phyloP scores from a whole-genome alignment of 2,888 invertebrate genomes.

The Ophioninae sp. region DNA sequence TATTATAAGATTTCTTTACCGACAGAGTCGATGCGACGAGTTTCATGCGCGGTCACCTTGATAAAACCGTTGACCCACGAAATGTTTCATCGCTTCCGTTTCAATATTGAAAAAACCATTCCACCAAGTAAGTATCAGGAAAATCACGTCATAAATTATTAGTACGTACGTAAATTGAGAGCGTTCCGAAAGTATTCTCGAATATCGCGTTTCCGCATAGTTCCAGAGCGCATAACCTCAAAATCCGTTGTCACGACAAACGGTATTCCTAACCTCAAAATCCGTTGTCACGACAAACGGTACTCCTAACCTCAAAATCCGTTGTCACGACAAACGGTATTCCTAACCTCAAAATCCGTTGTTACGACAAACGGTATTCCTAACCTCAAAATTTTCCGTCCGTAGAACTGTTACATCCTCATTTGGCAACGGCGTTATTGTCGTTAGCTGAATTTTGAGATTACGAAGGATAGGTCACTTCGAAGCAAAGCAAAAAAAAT shows the following conservation, averaged over 20 bases:
- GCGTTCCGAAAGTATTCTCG: neutral
- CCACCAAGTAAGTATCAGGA: neutral
- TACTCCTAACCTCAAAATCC: no score
- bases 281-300: no score
- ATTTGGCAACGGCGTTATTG: no score
- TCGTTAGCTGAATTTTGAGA: neutral
- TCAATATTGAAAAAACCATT: neutral
- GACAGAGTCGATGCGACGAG: neutral
- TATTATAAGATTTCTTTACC: neutral
- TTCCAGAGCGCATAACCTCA: neutral
- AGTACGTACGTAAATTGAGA: neutral
- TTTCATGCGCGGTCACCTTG: neutral
- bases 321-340: no score
- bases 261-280: no score
- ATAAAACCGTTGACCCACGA: neutral
- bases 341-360: no score
- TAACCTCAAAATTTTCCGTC: no score
- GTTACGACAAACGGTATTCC: no score
- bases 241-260: neutral
- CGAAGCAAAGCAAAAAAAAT: no score
- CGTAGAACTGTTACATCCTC: no score
- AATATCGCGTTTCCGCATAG: neutral
- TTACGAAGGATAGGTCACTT: neutral
- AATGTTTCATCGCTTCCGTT: neutral
- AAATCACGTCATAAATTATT: neutral